Conservation (phyloP, 2,888 invertebrate genomes). For the Papilio gigon region DNA sequence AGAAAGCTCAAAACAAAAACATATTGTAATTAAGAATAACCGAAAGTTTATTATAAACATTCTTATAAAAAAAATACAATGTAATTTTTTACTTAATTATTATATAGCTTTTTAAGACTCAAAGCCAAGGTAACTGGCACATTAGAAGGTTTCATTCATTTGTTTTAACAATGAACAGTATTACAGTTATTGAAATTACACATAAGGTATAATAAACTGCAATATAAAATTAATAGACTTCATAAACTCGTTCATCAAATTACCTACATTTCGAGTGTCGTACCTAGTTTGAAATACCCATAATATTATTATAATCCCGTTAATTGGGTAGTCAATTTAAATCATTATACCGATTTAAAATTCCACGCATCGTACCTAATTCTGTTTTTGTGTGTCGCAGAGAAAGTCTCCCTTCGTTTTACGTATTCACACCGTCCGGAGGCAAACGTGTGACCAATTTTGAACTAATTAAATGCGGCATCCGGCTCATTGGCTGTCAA, state of each 20-base stretch:
- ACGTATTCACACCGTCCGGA: constrained; percentile 38
- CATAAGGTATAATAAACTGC: no score
- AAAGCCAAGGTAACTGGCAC: no score
- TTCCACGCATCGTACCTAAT: constrained; percentile 36
- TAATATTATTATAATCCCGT: constrained; percentile 11
- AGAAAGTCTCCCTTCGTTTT: constrained; percentile 37
- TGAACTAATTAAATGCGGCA: constrained; percentile 74
- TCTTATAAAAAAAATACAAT: no score
- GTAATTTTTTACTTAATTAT: no score
- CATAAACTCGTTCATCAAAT: not conserved
- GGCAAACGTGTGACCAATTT: constrained; percentile 68
- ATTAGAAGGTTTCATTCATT: no score
- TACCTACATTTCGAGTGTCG: not conserved
- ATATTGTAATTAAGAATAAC: not conserved
- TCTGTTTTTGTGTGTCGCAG: constrained; percentile 36
- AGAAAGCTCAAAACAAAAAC: not conserved
- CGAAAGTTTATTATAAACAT: not conserved
- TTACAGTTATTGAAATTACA: no score
- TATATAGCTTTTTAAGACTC: no score
- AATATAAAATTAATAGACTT: no score
- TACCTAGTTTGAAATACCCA: not conserved
- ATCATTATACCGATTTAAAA: constrained; percentile 34
- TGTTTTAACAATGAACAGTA: no score
- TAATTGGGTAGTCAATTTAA: constrained; percentile 36
- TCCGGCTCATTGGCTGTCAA: constrained; percentile 79